Conservation (phyloP, 2,113 vertebrate genomes). For the Onychostruthus taczanowskii region DNA sequence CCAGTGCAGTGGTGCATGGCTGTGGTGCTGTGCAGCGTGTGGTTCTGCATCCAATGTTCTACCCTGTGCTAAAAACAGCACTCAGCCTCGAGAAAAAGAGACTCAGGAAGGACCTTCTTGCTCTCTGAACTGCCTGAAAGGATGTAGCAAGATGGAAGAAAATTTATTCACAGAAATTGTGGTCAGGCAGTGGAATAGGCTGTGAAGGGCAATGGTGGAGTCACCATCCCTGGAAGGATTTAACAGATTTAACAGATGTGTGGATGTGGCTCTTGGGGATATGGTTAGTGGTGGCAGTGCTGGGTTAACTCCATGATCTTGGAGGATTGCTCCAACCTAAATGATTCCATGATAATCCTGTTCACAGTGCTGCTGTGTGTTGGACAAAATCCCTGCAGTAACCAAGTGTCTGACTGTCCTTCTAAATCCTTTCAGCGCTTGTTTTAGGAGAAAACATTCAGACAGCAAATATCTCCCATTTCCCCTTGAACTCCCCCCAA, state of each 20-base stretch:
- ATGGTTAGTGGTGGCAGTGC: background rate
- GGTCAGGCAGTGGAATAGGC: background rate
- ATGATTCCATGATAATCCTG: background rate
- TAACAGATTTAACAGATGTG: background rate
- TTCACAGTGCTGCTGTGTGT: background rate
- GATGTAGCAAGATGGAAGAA: background rate
- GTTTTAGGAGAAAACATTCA: background rate
- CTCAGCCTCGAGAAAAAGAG: background rate
- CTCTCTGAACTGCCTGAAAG: background rate
- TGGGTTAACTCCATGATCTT: background rate
- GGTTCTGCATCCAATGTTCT: background rate
- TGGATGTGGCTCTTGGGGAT: background rate
- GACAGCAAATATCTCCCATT: background rate
- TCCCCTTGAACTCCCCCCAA: background rate
- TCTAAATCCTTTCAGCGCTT: background rate
- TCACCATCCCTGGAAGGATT: background rate
- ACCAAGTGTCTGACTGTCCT: background rate
- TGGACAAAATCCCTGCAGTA: background rate
- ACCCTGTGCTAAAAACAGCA: background rate
- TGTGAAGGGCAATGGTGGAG: background rate
- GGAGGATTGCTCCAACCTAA: background rate
- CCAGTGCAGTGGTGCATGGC: background rate
- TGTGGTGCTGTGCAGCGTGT: rapidly evolving
- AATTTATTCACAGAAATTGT: background rate
- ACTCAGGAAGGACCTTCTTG: background rate